Conservation (phyloP, 2,888 invertebrate species). For the Scaptomyza cyrtandrae region DNA sequence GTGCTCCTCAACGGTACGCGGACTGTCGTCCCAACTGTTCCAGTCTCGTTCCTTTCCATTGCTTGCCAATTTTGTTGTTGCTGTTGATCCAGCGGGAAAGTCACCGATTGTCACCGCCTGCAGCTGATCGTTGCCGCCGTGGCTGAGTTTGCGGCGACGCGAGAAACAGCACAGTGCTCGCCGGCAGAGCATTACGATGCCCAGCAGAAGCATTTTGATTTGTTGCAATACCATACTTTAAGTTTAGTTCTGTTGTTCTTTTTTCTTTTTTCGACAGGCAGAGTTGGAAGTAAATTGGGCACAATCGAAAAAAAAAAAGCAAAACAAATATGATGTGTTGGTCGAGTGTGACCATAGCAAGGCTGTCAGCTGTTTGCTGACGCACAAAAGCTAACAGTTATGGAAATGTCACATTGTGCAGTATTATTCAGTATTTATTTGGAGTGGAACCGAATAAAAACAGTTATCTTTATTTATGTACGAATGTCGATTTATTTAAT, state of each 20-base stretch:
- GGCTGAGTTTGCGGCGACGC: slow-evolving; percentile 84
- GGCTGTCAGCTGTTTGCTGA: slow-evolving; percentile 13
- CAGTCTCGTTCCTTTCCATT: slow-evolving; percentile 84
- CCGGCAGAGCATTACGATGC: slow-evolving; percentile 86
- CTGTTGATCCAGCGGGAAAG: slow-evolving; percentile 29
- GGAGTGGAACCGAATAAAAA: neutral
- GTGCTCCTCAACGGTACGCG: slow-evolving; percentile 87
- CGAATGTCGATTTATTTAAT: slow-evolving; percentile 3
- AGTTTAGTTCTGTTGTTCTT: neutral
- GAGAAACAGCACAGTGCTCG: slow-evolving; percentile 88
- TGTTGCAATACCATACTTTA: slow-evolving; percentile 85
- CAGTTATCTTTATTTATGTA: neutral
- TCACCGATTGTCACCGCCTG: slow-evolving; percentile 86
- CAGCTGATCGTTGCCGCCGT: slow-evolving; percentile 84
- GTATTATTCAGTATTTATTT: no score
- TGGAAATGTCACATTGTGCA: neutral
- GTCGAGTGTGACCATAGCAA: slow-evolving; percentile 37
- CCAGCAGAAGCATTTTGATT: slow-evolving; percentile 86
- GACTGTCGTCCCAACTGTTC: slow-evolving; percentile 88
- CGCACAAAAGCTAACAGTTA: slow-evolving; percentile 26
- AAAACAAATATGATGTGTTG: slow-evolving; percentile 56
- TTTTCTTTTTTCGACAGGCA: neutral
- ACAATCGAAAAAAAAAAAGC: slow-evolving; percentile 49
- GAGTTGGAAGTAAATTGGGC: slow-evolving; percentile 32
- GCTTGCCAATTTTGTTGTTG: neutral